These are phyloP conservation scores for Microtus pennsylvanicus DNA, from an alignment of 2,113 vertebrate genomes.

Conservation along the genomic window DNA sequence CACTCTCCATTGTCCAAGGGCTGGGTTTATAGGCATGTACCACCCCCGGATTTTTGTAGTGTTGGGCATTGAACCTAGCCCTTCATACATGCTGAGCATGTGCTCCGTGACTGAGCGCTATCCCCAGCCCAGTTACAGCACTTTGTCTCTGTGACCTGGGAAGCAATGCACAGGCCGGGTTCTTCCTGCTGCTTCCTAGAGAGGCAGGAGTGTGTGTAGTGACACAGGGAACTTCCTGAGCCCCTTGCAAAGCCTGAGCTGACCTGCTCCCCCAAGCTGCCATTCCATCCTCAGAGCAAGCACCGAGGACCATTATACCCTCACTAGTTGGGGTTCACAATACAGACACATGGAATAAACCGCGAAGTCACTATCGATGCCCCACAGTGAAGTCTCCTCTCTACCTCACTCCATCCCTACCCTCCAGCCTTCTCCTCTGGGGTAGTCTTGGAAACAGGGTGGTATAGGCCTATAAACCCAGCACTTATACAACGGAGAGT, in stretches of 20 bases:
- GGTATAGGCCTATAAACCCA: too few relatives aligned
- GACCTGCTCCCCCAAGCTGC: accelerated
- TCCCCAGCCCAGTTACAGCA: too few relatives aligned
- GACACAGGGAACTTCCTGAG: accelerated
- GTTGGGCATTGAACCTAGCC: not conserved
- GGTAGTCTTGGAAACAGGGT: too few relatives aligned
- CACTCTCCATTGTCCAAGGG: not conserved
- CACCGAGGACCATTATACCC: accelerated
- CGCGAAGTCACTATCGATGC: too few relatives aligned
- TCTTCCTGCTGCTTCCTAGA: not conserved
- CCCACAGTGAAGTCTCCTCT: too few relatives aligned
- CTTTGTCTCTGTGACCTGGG: not conserved
- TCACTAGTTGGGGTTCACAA: not conserved
- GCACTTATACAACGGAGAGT: too few relatives aligned
- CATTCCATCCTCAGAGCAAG: not conserved
- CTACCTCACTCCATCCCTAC: too few relatives aligned
- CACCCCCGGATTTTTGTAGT: not conserved
- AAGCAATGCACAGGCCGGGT: not conserved
- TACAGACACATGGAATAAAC: not conserved
- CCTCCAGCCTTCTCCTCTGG: too few relatives aligned
- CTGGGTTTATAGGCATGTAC: not conserved
- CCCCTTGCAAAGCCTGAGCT: not conserved
- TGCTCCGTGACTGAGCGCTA: accelerated
- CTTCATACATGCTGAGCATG: not conserved
- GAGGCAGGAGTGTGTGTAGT: accelerated